Conservation (phyloP, 2,888 invertebrate genomes). For the Graphium colonna region DNA sequence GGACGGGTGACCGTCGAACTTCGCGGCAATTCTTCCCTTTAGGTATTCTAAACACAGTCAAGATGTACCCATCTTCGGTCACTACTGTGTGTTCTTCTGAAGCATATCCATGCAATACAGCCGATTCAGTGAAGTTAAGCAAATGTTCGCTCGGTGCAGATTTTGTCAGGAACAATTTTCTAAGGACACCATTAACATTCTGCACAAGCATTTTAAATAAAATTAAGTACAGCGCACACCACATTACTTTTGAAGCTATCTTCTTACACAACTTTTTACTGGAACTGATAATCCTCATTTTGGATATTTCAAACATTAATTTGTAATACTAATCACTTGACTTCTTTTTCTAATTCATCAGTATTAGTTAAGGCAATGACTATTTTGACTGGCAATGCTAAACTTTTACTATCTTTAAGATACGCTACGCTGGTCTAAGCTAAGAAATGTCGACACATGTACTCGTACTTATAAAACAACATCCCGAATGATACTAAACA, state of each 20-base stretch:
- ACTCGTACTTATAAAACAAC: too few relatives aligned
- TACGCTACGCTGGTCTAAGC: too few relatives aligned
- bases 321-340: too few relatives aligned
- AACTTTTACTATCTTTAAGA: too few relatives aligned
- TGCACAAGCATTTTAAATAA: neutral
- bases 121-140: conserved; percentile 46
- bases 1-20: conserved; percentile 44
- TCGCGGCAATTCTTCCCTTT: conserved; percentile 39
- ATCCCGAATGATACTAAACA: too few relatives aligned
- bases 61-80: too few relatives aligned
- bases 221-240: neutral
- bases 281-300: neutral
- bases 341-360: too few relatives aligned
- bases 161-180: neutral
- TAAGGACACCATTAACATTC: neutral
- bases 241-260: neutral
- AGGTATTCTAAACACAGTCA: conserved; percentile 48
- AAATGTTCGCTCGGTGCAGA: neutral
- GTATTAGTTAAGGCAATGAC: too few relatives aligned
- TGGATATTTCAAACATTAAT: too few relatives aligned
- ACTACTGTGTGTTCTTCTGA: conserved; percentile 52
- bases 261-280: neutral
- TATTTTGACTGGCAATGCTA: too few relatives aligned
- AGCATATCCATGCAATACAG: conserved; percentile 41
- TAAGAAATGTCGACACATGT: too few relatives aligned